A percentile compares a stretch with the other conserved stretches of the same genome.
These are phyloP conservation scores for Altica lythri DNA, from an alignment of 2,888 invertebrate species.

Conservation along the genomic window DNA sequence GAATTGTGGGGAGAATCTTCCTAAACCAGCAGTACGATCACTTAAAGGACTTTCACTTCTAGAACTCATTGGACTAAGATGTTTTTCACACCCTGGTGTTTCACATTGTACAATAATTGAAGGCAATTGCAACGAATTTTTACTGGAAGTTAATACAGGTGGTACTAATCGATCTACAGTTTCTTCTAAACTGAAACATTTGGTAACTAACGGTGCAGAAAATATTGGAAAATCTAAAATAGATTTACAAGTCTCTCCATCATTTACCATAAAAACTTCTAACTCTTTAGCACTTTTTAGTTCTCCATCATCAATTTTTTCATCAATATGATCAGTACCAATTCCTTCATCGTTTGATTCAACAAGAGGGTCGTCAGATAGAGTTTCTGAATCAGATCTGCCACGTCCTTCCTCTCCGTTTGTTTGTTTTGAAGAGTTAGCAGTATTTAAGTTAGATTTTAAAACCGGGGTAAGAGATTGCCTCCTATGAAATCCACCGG, in stretches of 20 bases:
- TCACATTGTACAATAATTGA: constrained; percentile 65
- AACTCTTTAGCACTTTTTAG: constrained; percentile 69
- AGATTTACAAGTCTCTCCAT: constrained; percentile 53
- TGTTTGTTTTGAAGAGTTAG: constrained; percentile 38
- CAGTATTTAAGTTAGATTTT: constrained; percentile 59
- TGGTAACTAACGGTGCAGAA: constrained; percentile 60
- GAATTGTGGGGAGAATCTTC: constrained; percentile 73
- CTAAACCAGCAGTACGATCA: constrained; percentile 68
- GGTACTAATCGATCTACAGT: constrained; percentile 56
- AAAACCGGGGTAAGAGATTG: constrained; percentile 63
- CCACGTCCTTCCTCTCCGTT: constrained; percentile 63
- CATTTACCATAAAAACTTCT: constrained; percentile 57
- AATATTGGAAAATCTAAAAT: constrained; percentile 58
- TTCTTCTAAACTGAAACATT: constrained; percentile 63
- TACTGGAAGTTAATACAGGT: constrained; percentile 44
- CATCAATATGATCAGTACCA: constrained; percentile 71
- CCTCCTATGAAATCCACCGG: constrained; percentile 56
- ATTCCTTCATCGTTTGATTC: constrained; percentile 81
- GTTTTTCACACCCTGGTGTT: constrained; percentile 47
- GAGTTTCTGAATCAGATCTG: constrained; percentile 74
- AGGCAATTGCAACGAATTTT: constrained; percentile 63
- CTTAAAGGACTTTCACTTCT: constrained; percentile 79
- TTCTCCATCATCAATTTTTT: constrained; percentile 73
- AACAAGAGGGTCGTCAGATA: constrained; percentile 71
- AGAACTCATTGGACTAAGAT: constrained; percentile 74